These are phyloP conservation scores for Manacus vitellinus DNA, from an alignment of 2,113 vertebrate genomes.

Conservation along the genomic window DNA sequence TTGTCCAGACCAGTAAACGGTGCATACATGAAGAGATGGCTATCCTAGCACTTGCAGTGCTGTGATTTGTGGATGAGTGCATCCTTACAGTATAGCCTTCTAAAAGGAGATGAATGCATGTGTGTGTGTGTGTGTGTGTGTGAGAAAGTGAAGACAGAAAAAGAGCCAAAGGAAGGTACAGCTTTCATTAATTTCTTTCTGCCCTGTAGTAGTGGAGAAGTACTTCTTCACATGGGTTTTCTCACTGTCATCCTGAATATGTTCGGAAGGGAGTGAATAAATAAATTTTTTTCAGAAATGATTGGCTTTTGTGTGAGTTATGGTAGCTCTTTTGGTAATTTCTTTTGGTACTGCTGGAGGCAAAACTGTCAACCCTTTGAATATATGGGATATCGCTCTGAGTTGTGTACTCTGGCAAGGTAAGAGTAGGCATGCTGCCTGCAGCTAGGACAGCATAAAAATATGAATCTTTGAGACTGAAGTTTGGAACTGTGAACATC, in stretches of 20 bases:
- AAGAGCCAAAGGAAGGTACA: neutral
- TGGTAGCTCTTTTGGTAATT: neutral
- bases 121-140: neutral
- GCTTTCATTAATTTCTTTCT: neutral
- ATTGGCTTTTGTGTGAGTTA: neutral
- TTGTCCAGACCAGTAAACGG: slow-evolving; percentile 10
- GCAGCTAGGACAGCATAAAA: neutral
- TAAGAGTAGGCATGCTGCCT: neutral
- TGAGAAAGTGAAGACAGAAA: neutral
- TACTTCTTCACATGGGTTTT: neutral
- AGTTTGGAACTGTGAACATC: neutral
- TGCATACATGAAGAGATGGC: neutral
- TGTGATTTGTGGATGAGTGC: neutral
- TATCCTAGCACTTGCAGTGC: neutral
- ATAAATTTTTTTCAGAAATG: neutral
- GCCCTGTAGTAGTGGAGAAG: neutral
- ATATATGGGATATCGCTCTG: neutral
- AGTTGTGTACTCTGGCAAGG: neutral
- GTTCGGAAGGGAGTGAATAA: neutral
- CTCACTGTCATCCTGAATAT: neutral
- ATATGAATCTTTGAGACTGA: neutral
- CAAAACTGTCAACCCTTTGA: neutral
- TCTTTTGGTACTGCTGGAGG: neutral
- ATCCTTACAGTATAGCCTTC: neutral
- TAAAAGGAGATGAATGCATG: neutral